Evolutionary conservation across 2,113 vertebrate genomes (phyloP), one percentile per base, ranked within the genome.

Genomic region (Sprattus sprattus): DNA sequence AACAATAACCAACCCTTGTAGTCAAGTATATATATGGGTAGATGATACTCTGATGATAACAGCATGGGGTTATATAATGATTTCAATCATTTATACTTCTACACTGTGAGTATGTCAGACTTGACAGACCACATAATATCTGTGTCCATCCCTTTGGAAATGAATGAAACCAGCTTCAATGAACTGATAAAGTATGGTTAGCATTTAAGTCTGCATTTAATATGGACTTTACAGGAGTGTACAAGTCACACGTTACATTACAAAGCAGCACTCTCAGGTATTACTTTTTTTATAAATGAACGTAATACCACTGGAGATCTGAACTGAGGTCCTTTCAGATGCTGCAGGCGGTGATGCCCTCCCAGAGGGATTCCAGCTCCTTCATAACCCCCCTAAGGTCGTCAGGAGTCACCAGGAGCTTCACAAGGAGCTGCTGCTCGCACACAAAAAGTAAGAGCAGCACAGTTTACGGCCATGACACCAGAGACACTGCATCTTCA

Each of bases 391-490:
- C 3, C 60, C 89, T 1, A 94, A 92, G 83, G 44, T 86, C 2
- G 90, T 92, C n/a, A 91, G 92, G 87, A 91, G 90, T 64, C 94
- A 95, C 78, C 93, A 94, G 44, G 92, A 94, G 87, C 93, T 95
- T 11, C 94, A 95, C 89, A 94, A 91, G 82, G 94, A 95, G 75
- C 91, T 95, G 81, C 90, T 95, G 0, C 91, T 94, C 85, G 91
- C 94, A 18, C 93, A 95, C 87, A 95, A 88, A 82, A 93, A 92
- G 94, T 95, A 92, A 87, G 93, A 84, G 20, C n/a, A 82, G 46
- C 47, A 8, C 52, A 45, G 45, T 47, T 39, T 47, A 52, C 49
- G n/a, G 25, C 10, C n/a, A n/a, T 9, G 5, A 25, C 60, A 64
- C 20, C 4, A 64, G 60, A 11, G 20, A 75, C 8, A 75, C 67